These are phyloP conservation scores for Hemithea aestivaria DNA, from an alignment of 2,888 invertebrate species.

Conservation along the genomic window DNA sequence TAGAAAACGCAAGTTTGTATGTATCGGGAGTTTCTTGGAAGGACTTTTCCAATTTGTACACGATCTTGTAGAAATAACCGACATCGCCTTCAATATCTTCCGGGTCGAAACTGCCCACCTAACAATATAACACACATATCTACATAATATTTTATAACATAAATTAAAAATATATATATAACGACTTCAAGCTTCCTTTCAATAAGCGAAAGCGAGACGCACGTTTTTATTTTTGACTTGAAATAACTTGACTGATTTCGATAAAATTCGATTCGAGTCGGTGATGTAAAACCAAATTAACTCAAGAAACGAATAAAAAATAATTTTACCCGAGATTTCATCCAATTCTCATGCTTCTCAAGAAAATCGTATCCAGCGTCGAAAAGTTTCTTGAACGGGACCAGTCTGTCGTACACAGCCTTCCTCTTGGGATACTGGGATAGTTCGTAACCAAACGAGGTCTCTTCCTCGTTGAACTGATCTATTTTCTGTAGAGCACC, in stretches of 20 bases:
- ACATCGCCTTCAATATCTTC: conserved; percentile 92
- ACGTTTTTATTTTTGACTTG: no score
- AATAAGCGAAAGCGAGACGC: no score
- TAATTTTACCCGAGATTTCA: conserved; percentile 83
- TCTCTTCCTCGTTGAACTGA: conserved; percentile 94
- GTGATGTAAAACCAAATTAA: no score
- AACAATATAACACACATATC: conserved; percentile 24
- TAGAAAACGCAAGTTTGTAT: conserved; percentile 82
- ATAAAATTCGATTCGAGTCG: no score
- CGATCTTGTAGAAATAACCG: conserved; percentile 82
- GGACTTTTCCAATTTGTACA: conserved; percentile 92
- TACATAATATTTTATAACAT: no score
- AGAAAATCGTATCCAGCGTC: conserved; percentile 93
- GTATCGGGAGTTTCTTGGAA: conserved; percentile 89
- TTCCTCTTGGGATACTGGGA: conserved; percentile 94
- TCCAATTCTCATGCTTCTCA: conserved; percentile 90
- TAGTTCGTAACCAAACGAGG: conserved; percentile 90
- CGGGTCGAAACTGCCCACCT: conserved; percentile 91
- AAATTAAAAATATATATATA: no score
- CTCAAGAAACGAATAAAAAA: no score
- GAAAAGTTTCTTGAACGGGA: conserved; percentile 92
- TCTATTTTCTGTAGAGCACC: conserved; percentile 89
- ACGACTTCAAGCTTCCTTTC: no score
- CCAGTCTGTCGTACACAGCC: conserved; percentile 86
- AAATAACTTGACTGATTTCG: no score